phyloP scores from a whole-genome alignment of 2,113 vertebrate species.

The Platichthys flesus region DNA sequence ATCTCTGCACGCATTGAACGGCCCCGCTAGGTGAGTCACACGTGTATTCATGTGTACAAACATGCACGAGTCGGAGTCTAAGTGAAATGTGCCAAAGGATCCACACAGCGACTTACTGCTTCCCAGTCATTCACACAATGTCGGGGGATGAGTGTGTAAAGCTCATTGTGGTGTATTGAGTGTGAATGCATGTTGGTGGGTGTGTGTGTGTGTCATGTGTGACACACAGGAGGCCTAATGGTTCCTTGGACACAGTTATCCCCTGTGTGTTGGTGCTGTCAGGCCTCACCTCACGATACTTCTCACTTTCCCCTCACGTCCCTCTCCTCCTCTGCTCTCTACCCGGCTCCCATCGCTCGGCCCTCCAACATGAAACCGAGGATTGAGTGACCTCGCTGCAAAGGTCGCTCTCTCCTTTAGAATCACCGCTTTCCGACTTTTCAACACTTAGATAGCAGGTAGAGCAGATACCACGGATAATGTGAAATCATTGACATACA shows the following conservation, averaged over 20 bases:
- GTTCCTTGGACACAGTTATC: background rate
- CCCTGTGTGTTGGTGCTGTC: background rate
- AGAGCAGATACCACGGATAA: background rate
- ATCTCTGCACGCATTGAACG: constrained; percentile 27
- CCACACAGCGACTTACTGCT: constrained; percentile 27
- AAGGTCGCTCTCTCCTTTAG: constrained; percentile 1
- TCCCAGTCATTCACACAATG: constrained; percentile 26
- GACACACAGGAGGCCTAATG: background rate
- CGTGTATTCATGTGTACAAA: constrained; percentile 1
- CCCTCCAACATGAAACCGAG: constrained; percentile 22
- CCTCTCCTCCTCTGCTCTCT: background rate
- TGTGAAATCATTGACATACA: no score
- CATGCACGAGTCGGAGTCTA: constrained; percentile 9
- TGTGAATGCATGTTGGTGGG: constrained; percentile 7
- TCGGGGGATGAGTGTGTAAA: constrained; percentile 15
- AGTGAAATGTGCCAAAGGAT: constrained; percentile 18
- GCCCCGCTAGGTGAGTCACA: constrained; percentile 25
- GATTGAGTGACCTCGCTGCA: constrained; percentile 28
- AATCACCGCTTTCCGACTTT: background rate
- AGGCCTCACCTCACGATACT: background rate
- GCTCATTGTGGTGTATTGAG: constrained; percentile 1
- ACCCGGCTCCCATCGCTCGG: constrained; percentile 15
- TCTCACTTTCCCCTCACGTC: constrained; percentile 11
- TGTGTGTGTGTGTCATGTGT: background rate
- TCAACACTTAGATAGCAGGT: background rate